Base-by-base conservation (phyloP, 1,140 invertebrate genomes). In the Temnothorax nylanderi region DNA sequence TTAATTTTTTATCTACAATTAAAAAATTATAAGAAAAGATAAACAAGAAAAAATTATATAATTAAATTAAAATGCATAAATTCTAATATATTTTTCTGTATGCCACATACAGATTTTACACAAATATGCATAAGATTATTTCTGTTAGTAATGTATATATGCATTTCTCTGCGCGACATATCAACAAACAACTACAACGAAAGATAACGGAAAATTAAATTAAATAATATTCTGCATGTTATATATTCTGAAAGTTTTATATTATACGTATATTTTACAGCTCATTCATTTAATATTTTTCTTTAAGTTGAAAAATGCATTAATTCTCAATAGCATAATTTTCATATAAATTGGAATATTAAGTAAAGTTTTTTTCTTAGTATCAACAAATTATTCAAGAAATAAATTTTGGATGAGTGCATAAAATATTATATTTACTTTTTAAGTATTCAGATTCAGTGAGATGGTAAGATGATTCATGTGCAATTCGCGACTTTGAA, bases 351-450 rank as follows among this genome's bases (percentile, higher is more conserved):
- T 37, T 34, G 2, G 10, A 13, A 16, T 74, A n/a, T 72, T 51
- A 74, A 34, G 51, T 72, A 10, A 72, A 72, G 10, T 16, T 6
- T 37, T 34, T 26, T 72, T 21, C 34, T 11, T 21, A 32, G 21
- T 47, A 49, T 32, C 41, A 69, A 69, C 5, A 6, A 54, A 34
- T 34, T 74, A 71, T 32, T 26, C 3, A 3, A 60, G 21, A 32
- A 76, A 44, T n/a, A 26, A 32, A 72, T 47, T 72, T 72, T 72
- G 16, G 8, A 32, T 74, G 16, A 11, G 2, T 21, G 11, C 6
- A 3, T 18, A 41, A 75, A 75, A 41, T 76, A 60, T 74, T 56
- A 41, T 76, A 60, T 74, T 56, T 58, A 21, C 21, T 60, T 58
- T 58, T 37, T 13, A 41, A 60, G 60, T 41, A 60, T 32, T 7